Conservation (phyloP, 2,888 invertebrate species). For the Plebejus anna region DNA sequence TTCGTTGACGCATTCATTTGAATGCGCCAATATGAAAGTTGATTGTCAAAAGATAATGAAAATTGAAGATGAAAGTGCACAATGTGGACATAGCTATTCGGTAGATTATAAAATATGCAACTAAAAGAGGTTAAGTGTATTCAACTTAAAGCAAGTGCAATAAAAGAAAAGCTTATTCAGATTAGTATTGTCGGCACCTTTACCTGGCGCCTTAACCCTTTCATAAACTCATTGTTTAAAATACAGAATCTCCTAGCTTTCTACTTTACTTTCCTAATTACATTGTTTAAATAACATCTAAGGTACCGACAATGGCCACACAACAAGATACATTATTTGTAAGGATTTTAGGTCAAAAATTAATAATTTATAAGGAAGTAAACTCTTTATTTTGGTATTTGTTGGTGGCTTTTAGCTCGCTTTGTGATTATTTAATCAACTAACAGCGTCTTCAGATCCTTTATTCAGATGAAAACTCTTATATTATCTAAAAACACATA, state of each 20-base stretch:
- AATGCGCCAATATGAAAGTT: too few species aligned
- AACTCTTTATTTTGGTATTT: not conserved
- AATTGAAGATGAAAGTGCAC: too few species aligned
- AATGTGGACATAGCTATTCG: too few species aligned
- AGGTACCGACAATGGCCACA: not conserved
- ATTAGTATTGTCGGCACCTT: not conserved
- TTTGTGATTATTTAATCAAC: too few species aligned
- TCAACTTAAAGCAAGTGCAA: not conserved
- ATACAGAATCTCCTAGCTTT: not conserved
- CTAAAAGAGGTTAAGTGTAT: not conserved
- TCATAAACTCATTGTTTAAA: not conserved
- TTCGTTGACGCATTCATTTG: too few species aligned
- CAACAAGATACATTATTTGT: not conserved
- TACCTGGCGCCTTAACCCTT: conserved; percentile 15
- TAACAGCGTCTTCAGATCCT: too few species aligned
- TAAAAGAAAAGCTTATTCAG: not conserved
- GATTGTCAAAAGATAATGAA: too few species aligned
- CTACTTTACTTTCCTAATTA: conserved; percentile 10
- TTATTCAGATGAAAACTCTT: too few species aligned
- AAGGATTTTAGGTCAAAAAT: not conserved
- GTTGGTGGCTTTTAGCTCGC: too few species aligned
- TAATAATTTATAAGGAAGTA: not conserved
- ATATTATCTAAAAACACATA: too few species aligned
- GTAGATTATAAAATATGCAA: not conserved
- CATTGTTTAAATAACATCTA: not conserved